phyloP scores from a whole-genome alignment of 2,888 invertebrate species.

The Acheta domesticus region DNA sequence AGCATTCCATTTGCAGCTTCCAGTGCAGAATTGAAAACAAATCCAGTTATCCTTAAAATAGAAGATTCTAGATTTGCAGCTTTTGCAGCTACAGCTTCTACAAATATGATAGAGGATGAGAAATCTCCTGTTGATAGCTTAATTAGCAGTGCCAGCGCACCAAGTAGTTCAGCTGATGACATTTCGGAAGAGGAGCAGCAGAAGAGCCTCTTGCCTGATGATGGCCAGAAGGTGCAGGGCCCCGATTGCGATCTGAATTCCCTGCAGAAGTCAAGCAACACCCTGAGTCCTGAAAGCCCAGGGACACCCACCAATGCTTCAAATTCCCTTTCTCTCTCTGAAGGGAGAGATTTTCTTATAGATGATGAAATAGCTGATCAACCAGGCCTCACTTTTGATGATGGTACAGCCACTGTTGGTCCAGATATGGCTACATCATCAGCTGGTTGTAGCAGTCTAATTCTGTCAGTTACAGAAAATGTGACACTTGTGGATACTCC shows the following conservation, averaged over 20 bases:
- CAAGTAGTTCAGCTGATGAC: slow-evolving; percentile 48
- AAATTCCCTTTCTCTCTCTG: slow-evolving; percentile 69
- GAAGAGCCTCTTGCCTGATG: neutral
- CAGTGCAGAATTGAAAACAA: slow-evolving; percentile 22
- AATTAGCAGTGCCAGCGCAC: slow-evolving; percentile 57
- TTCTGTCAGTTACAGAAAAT: slow-evolving; percentile 44
- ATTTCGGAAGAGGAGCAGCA: slow-evolving; percentile 49
- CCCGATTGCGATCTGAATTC: neutral
- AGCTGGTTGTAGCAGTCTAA: slow-evolving; percentile 30
- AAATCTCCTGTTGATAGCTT: slow-evolving; percentile 79
- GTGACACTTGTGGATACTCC: slow-evolving; percentile 45
- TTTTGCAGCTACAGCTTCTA: slow-evolving; percentile 60
- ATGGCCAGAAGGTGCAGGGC: neutral
- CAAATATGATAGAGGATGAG: slow-evolving; percentile 73
- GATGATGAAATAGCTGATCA: slow-evolving; percentile 92
- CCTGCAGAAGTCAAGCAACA: neutral
- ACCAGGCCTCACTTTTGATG: slow-evolving; percentile 68
- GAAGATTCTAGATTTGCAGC: slow-evolving; percentile 73
- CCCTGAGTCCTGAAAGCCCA: slow-evolving; percentile 51
- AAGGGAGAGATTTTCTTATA: slow-evolving; percentile 77
- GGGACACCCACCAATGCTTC: slow-evolving; percentile 76
- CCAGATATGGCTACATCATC: slow-evolving; percentile 22
- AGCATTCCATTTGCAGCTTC: neutral
- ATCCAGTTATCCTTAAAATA: slow-evolving; percentile 48
- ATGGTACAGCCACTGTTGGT: slow-evolving; percentile 5